Percentiles rank a stretch among this genome's conserved stretches.
Evolutionary conservation across 64 coral and sea anemone genomes (phyloP).

Genomic region (Pocillopora verrucosa): DNA sequence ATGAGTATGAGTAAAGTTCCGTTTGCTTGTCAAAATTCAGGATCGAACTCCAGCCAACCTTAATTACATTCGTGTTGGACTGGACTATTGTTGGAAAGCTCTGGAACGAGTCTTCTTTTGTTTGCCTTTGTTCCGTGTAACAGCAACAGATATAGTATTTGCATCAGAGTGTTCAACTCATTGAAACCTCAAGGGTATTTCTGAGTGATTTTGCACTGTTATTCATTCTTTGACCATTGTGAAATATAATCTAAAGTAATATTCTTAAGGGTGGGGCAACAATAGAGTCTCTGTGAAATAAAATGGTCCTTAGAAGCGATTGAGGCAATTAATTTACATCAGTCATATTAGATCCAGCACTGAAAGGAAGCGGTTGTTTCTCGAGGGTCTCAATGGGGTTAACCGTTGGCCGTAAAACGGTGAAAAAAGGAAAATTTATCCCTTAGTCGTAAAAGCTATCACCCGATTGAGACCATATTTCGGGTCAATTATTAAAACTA

Average conservation of each 20-base stretch:
- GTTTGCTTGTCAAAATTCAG: background rate
- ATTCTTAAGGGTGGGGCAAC: background rate
- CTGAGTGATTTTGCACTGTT: background rate
- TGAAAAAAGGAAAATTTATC: too few relatives aligned
- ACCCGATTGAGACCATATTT: too few relatives aligned
- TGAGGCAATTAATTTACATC: background rate
- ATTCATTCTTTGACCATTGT: too few relatives aligned
- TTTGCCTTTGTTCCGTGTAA: background rate
- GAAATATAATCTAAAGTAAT: background rate
- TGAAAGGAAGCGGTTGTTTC: background rate
- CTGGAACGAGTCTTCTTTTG: constrained; percentile 7
- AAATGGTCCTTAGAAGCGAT: background rate
- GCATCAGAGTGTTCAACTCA: background rate
- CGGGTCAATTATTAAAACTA: too few relatives aligned
- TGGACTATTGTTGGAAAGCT: background rate
- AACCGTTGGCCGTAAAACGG: too few relatives aligned
- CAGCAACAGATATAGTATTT: constrained; percentile 2
- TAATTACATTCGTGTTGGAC: background rate
- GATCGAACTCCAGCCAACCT: too few relatives aligned
- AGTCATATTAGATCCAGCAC: background rate
- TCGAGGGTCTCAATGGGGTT: too few relatives aligned
- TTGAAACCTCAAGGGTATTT: background rate
- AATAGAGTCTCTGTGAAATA: background rate
- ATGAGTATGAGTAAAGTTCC: background rate
- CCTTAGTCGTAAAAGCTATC: too few relatives aligned